Percentiles rank a stretch among this genome's conserved stretches.
phyloP scores from a whole-genome alignment of 2,113 vertebrate species.

The Calyptommatus sinebrachiatus region DNA sequence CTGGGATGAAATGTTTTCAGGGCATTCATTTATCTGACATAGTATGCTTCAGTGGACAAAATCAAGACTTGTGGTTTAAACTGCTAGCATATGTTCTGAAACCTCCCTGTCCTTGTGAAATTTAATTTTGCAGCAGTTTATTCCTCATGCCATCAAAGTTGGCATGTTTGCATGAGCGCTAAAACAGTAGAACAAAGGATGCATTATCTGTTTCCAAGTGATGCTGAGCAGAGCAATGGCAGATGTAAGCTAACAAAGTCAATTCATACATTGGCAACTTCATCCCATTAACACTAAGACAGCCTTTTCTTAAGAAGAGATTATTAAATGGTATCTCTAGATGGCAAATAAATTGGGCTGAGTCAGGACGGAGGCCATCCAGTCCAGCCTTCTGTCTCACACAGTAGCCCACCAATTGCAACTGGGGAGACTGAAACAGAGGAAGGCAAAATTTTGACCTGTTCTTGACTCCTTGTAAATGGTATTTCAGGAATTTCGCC shows the following conservation, averaged over 20 bases:
- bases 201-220: not conserved
- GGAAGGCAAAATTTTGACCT: too few relatives aligned
- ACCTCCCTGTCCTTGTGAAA: not conserved
- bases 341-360: not conserved
- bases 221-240: conserved; percentile 7
- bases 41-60: not conserved
- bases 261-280: not conserved
- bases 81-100: not conserved
- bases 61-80: not conserved
- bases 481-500: too few relatives aligned
- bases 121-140: not conserved
- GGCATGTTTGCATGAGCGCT: not conserved
- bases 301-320: not conserved
- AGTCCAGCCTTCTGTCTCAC: too few relatives aligned
- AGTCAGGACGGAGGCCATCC: too few relatives aligned
- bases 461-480: too few relatives aligned
- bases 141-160: conserved; percentile 8
- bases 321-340: not conserved
- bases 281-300: not conserved
- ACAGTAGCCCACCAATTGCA: too few relatives aligned
- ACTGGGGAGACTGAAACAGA: too few relatives aligned
- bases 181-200: fast-evolving
- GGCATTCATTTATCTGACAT: not conserved
- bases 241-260: not conserved
- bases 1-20: not conserved